Evolutionary conservation across 1,140 invertebrate genomes (phyloP), one percentile per base, ranked within the genome.

Genomic region (Drosophila eugracilis): DNA sequence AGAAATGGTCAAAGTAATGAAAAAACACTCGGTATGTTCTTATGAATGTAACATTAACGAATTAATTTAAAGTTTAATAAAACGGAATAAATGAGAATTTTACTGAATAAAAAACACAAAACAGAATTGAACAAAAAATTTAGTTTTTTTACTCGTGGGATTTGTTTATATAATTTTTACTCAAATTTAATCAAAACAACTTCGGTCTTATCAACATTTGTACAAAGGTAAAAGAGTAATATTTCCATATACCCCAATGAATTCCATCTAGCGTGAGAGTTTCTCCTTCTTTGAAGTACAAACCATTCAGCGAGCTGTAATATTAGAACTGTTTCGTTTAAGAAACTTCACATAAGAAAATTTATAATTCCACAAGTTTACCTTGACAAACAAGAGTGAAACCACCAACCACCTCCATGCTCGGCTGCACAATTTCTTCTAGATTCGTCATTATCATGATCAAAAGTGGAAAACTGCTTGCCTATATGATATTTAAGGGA

Each of bases 11-110:
- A 53, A 67, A 67, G 47, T 52, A 66, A 67, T 22, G 37, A 52
- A 66, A 84, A 85, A n/a, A n/a, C n/a, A 88, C 83, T 86, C 81
- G 81, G 78, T 86, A 86, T 86, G 83, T 86, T 86, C 81, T 86
- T 86, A 86, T 86, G 81, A 86, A 86, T 88, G 81, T 86, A 86
- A 86, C 81, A 86, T 86, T 86, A 88, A 86, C 81, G 81, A 86
- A 86, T 85, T 86, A 86, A 85, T 80, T 85, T 85, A 85, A 85
- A 85, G 77, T 85, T 81, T 78, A 78, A 88, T 78, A 75, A 88
- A 88, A 59, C 54, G 55, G 70, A 85, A 88, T 88, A 67, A 67
- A 88, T 78, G 78, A 86, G 60, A 88, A 88, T 88, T 86, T 86
- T 88, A 86, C 83, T 83, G 78, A 88, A 88, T 83, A 88, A 86